Conservation (phyloP, 2,113 vertebrate species). For the Oncorhynchus gorbuscha region DNA sequence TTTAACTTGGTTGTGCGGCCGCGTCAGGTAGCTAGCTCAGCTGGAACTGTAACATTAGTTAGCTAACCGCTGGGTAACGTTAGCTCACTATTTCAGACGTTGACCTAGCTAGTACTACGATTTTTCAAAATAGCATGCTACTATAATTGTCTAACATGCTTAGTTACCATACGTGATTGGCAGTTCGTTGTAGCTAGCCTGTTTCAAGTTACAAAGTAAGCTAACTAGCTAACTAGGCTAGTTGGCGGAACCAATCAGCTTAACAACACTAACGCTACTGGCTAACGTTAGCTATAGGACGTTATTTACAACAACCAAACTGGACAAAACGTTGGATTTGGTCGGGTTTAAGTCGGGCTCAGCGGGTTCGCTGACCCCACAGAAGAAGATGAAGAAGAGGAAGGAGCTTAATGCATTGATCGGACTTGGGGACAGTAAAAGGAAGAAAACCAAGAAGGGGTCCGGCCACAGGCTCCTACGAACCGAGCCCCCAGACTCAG, state of each 20-base stretch:
- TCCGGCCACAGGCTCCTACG: conserved; percentile 90
- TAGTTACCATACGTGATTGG: too few relatives aligned
- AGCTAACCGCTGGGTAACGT: neutral
- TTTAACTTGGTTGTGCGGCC: neutral
- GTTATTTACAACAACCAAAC: conserved; percentile 48
- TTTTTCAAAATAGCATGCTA: too few relatives aligned
- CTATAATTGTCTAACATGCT: too few relatives aligned
- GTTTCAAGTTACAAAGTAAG: too few relatives aligned
- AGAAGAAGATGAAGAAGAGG: conserved; percentile 98
- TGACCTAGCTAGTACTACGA: too few relatives aligned
- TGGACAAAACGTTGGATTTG: conserved; percentile 74
- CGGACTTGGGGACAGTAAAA: conserved; percentile 85
- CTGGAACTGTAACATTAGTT: too few relatives aligned
- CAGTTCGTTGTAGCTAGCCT: too few relatives aligned
- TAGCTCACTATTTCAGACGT: neutral
- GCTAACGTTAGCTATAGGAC: conserved; percentile 7
- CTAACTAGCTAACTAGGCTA: neutral
- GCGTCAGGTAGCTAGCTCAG: neutral
- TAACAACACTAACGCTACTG: conserved; percentile 24
- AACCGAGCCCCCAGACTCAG: conserved; percentile 87
- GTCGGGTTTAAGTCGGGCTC: conserved; percentile 74
- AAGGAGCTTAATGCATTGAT: conserved; percentile 95
- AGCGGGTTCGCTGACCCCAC: conserved; percentile 81
- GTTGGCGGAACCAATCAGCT: conserved; percentile 20
- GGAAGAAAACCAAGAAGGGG: conserved; percentile 85